phyloP scores from a whole-genome alignment of 2,797 vertebrate species.

The Anguilla obscura region DNA sequence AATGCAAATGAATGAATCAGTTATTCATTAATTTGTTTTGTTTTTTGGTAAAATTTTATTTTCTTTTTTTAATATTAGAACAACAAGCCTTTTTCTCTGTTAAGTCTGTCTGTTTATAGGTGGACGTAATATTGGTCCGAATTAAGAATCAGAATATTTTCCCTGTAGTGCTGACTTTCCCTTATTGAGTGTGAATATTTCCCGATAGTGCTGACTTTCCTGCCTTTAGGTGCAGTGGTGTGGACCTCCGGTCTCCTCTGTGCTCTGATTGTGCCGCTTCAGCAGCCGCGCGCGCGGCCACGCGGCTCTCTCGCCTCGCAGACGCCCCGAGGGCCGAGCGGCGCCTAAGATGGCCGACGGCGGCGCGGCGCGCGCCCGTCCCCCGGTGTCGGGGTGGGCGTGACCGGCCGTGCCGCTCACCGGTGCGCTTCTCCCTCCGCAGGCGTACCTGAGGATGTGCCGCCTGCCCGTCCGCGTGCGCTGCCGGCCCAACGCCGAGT shows the following conservation, averaged over 20 bases:
- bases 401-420: slow-evolving; percentile 32
- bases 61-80: slow-evolving; percentile 13
- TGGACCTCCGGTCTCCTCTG: not conserved
- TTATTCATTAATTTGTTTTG: too few relatives aligned
- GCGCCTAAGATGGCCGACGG: not conserved
- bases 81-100: not conserved
- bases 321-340: not conserved
- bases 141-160: not conserved
- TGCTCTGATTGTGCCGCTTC: not conserved
- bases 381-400: not conserved
- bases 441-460: slow-evolving; percentile 89
- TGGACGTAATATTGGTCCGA: not conserved
- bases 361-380: slow-evolving; percentile 35
- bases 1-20: not conserved
- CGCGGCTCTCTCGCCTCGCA: not conserved
- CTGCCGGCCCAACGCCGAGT: slow-evolving; percentile 82
- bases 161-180: not conserved
- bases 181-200: not conserved
- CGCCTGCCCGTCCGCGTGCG: slow-evolving; percentile 82
- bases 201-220: not conserved
- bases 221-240: not conserved
- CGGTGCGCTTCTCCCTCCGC: slow-evolving; percentile 61
- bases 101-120: slow-evolving; percentile 20
- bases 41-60: not conserved
- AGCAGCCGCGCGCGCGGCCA: not conserved